Evolutionary conservation across 1,140 invertebrate genomes (phyloP), one percentile per base, ranked within the genome.

Genomic region (Drosophila pandora): DNA sequence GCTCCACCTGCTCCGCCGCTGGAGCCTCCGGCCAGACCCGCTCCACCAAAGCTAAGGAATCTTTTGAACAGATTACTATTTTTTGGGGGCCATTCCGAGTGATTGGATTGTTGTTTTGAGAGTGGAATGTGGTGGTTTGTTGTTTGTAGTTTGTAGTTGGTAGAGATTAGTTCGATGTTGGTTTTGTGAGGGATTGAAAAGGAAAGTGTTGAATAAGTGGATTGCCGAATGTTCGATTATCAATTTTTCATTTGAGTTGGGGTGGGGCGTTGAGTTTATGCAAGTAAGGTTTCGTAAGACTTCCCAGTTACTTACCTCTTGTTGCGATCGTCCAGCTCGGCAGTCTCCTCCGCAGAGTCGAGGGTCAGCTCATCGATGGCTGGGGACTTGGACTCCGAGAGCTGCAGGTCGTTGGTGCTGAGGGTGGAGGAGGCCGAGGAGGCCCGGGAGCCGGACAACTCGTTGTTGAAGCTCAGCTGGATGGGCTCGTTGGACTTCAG

Each of bases 271-370:
- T 8, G 32, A 34, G 32, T 34, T 9, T 2, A 10, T 8, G 30
- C 2, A 2, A 10, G 10, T 34, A 3, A 3, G 34, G 10, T 37
- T 3, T 9, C 9, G 32, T 3, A 32, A 8, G 32, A 9, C 0
- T 8, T 10, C 9, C 32, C 9, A 10, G 9, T 32, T 1, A 28
- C 85, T 83, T 74, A 94, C 93, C 95, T 94, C 89, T 97, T 96
- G 91, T 96, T 95, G 82, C 95, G 94, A 90, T 96, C 95, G 83
- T 96, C 95, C 55, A 90, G 56, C 83, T 96, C 96, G 75, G 94
- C 95, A 43, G 93, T 91, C 65, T 94, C 94, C 32, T 94, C 93
- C 48, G 94, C 93, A 6, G 93, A 92, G 72, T 95, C 95, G 32
- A 95, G 90, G 1, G 93, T 92, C 62, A 94, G 92, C 73, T 94